Base-by-base conservation (phyloP, 2,797 vertebrate genomes). In the Acanthurus leucopareius region DNA sequence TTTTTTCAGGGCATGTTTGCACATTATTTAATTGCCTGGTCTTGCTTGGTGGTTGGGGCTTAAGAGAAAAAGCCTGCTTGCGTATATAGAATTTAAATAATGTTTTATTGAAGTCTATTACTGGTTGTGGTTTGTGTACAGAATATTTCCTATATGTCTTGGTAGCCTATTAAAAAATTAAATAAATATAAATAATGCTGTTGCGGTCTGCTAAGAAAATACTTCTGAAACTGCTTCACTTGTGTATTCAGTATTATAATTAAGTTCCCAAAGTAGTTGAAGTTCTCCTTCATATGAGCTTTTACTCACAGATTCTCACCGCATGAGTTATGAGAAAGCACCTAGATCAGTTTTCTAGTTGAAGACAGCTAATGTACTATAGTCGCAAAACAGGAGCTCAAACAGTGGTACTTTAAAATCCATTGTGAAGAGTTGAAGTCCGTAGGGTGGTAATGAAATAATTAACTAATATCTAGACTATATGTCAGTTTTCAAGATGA, bases 1-100 rank as follows among this genome's bases (percentile, higher is more conserved):
- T 73, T 83, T 87, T 86, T 60, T 80, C 69, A 10, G 80, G 73
- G 20, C 83, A 68, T 89, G 86, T 91, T 88, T 88, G 78, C 86
- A 80, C 59, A 69, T 88, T 73, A 76, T 90, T 89, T 81, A 25
- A 80, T 75, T 77, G 82, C 72, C 73, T 57, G 69, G 51, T 67
- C 40, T 69, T 69, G 74, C 68, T 57, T 42, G 15, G n/a, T 73
- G 17, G n/a, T 73, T 71, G 40, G 56, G 75, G 49, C 62, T 49
- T 7, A 22, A 66, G 54, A 73, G 28, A 71, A 78, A 61, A 73
- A 28, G 19, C 19, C 38, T 65, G 44, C 44, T 72, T 76, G 20
- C 0, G 3, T 25, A 40, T 51, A 44, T 47, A 52, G 44, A 67
- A 73, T 40, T 10, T 7, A 51, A 77, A 64, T 38, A 22, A 40